phyloP scores from a whole-genome alignment of 2,888 invertebrate species.

The Hirtodrosophila histrioides region DNA sequence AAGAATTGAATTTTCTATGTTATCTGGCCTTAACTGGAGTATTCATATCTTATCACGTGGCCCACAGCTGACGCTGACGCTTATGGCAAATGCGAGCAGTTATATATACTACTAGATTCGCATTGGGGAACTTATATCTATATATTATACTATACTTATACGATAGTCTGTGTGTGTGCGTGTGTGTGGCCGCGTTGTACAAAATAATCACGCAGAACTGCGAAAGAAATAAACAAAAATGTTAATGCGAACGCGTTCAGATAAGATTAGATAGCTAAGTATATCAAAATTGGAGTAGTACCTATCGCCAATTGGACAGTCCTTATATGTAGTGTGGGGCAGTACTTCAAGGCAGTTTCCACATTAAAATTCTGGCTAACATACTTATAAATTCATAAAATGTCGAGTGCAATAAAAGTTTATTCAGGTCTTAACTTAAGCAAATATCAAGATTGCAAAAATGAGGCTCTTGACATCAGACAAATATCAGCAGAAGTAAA shows the following conservation, averaged over 20 bases:
- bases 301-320: slow-evolving; percentile 3
- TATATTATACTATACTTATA: background rate
- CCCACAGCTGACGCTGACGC: slow-evolving; percentile 28
- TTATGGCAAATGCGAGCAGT: slow-evolving; percentile 15
- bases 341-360: slow-evolving; percentile 2
- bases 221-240: slow-evolving; percentile 36
- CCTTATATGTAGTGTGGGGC: background rate
- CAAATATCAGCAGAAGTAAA: slow-evolving; percentile 21
- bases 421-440: slow-evolving; percentile 6
- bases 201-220: slow-evolving; percentile 18
- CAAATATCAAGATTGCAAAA: slow-evolving; percentile 16
- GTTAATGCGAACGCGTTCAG: slow-evolving; percentile 18
- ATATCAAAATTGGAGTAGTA: slow-evolving; percentile 3
- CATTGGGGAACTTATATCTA: background rate
- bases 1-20: slow-evolving; percentile 7
- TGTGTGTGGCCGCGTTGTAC: slow-evolving; percentile 2
- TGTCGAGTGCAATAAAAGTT: slow-evolving; percentile 12
- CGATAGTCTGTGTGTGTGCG: too few relatives aligned
- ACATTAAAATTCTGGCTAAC: slow-evolving; percentile 1
- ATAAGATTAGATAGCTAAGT: slow-evolving; percentile 51
- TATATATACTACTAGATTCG: slow-evolving; percentile 4
- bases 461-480: background rate
- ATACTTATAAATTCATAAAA: slow-evolving; percentile 24
- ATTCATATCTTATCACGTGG: slow-evolving; percentile 54
- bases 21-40: background rate